phyloP scores from a whole-genome alignment of 2,113 vertebrate genomes.

The Tragelaphus imberbis region DNA sequence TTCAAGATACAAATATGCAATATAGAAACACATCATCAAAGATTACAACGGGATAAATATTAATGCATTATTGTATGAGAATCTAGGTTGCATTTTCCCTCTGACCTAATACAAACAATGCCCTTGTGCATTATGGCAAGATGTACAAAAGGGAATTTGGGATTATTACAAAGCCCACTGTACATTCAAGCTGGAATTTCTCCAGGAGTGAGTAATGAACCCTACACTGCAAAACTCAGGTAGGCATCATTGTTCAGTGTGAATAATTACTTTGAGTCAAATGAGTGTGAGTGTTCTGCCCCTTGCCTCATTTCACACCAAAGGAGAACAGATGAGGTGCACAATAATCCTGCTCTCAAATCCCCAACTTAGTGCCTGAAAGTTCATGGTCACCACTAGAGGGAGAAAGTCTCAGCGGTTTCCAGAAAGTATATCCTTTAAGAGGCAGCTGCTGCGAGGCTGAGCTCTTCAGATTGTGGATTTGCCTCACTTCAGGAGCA shows the following conservation, averaged over 20 bases:
- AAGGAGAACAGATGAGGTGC: neutral
- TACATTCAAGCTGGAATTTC: neutral
- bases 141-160: neutral
- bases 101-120: neutral
- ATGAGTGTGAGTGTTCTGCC: neutral
- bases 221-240: neutral
- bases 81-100: neutral
- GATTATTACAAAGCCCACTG: slow-evolving; percentile 15
- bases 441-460: neutral
- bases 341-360: neutral
- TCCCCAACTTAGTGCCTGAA: neutral
- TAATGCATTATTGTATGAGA: neutral
- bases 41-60: neutral
- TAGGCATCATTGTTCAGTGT: neutral
- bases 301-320: slow-evolving; percentile 10
- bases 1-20: neutral
- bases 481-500: neutral
- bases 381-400: neutral
- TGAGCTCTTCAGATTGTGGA: neutral
- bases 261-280: slow-evolving; percentile 17
- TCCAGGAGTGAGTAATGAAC: neutral
- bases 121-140: neutral
- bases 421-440: neutral
- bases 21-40: neutral
- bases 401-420: neutral